Conservation (phyloP, 2,797 vertebrate genomes). For the Nasua narica region DNA sequence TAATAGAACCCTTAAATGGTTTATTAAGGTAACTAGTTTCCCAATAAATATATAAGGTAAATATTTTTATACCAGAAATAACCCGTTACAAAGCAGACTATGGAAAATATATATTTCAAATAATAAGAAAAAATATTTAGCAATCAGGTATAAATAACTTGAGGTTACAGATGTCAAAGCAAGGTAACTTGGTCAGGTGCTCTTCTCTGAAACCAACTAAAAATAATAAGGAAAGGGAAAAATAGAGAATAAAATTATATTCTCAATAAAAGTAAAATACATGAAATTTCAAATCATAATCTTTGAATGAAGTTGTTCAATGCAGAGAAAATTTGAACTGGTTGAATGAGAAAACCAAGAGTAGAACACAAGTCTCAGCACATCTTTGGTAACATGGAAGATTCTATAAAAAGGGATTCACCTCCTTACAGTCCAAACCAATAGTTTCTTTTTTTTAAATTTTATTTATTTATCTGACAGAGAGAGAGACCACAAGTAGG, state of each 20-base stretch:
- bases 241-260: not conserved
- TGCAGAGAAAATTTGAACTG: not conserved
- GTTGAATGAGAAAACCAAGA: slow-evolving; percentile 1
- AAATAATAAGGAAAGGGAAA: not conserved
- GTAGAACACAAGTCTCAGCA: not conserved
- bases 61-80: not conserved
- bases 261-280: not conserved
- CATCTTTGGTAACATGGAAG: not conserved
- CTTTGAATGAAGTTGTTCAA: not conserved
- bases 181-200: not conserved
- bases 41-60: not conserved
- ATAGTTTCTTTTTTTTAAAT: not conserved
- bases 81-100: not conserved
- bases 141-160: not conserved
- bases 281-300: not conserved
- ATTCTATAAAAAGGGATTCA: not conserved
- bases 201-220: not conserved
- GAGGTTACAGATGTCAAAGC: not conserved
- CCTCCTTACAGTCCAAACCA: not conserved
- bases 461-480: no score
- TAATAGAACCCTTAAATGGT: not conserved
- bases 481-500: no score
- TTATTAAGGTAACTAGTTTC: not conserved
- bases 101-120: not conserved
- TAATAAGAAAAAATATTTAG: not conserved